Evolutionary conservation across 64 coral and sea anemone species (phyloP).

Genomic region (Hydrozoanthus tunicans): DNA sequence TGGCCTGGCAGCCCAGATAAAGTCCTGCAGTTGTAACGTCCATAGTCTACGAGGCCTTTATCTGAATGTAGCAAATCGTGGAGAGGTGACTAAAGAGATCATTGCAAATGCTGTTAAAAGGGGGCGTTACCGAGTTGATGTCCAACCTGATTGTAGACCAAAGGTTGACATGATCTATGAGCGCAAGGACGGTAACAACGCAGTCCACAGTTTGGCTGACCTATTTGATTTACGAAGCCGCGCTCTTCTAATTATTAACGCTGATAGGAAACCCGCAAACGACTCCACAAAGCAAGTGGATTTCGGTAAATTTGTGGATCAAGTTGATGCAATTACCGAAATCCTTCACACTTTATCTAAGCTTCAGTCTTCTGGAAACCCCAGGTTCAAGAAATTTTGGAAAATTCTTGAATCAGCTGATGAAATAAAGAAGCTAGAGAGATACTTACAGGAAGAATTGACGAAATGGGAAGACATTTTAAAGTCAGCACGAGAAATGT

Average conservation of each 20-base stretch:
- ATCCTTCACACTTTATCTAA: slow-evolving; percentile 19
- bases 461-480: slow-evolving; percentile 63
- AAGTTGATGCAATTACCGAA: slow-evolving; percentile 76
- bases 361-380: slow-evolving; percentile 66
- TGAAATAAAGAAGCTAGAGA: slow-evolving; percentile 40
- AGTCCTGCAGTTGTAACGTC: slow-evolving; percentile 60
- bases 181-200: slow-evolving; percentile 12
- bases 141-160: slow-evolving; percentile 27
- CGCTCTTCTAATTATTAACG: slow-evolving; percentile 81
- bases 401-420: slow-evolving; percentile 36
- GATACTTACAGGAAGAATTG: slow-evolving; percentile 44
- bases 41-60: slow-evolving; percentile 72
- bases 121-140: slow-evolving; percentile 42
- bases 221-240: slow-evolving; percentile 83
- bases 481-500: slow-evolving; percentile 5
- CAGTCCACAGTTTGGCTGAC: slow-evolving; percentile 45
- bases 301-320: slow-evolving; percentile 55
- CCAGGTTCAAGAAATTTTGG: slow-evolving; percentile 47
- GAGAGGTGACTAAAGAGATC: slow-evolving; percentile 70
- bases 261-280: slow-evolving; percentile 53
- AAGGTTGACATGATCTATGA: slow-evolving; percentile 24
- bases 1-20: slow-evolving; percentile 70
- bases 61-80: slow-evolving; percentile 73
- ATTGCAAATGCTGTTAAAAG: slow-evolving; percentile 66
- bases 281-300: background rate